Base-by-base conservation (phyloP, 2,797 vertebrate genomes). In the Sandelia bainsii region DNA sequence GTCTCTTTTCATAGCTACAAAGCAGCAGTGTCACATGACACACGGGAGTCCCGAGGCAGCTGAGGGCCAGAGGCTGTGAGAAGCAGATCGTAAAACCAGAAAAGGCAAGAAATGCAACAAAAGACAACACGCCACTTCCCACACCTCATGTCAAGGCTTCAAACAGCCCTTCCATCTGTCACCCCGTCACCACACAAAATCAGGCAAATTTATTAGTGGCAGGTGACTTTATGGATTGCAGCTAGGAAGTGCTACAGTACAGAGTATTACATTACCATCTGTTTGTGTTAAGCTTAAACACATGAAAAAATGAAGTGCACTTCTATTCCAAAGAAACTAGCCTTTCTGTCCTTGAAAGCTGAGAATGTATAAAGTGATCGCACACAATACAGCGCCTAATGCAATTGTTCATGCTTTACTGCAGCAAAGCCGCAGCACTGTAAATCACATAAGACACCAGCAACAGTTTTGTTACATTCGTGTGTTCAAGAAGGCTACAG, bases 191-290 rank as follows among this genome's bases (percentile, higher is more conserved):
- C 70, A 65, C 77, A 69, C 72, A 59, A 81, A 88, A 84, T 80
- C 70, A 80, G 72, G 69, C 69, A 84, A 86, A 91, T 93, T 81
- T 92, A 93, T 92, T 81, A 72, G 75, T 44, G 78, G 80, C 91
- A 91, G 87, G 89, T 91, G 89, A 91, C 74, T 85, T 74, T 85
- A 71, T 74, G 79, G 83, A 77, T 72, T 51, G 72, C 64, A 67
- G 59, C 72, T 62, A 48, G 49, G 75, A 83, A 68, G 62, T 71
- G 78, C 78, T 70, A 77, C 63, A 70, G 74, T n/a, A 69, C 40
- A 56, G 73, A 44, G 72, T 77, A 83, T 89, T 74, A 27, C 59
- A 61, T 82, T 91, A 81, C 89, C 92, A 92, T 93, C 85, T 87
- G 80, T 67, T 78, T 72, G 56, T 87, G 69, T 77, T 83, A 39